These are phyloP conservation scores for Helarctos malayanus DNA, from an alignment of 2,797 vertebrate species.

Conservation along the genomic window DNA sequence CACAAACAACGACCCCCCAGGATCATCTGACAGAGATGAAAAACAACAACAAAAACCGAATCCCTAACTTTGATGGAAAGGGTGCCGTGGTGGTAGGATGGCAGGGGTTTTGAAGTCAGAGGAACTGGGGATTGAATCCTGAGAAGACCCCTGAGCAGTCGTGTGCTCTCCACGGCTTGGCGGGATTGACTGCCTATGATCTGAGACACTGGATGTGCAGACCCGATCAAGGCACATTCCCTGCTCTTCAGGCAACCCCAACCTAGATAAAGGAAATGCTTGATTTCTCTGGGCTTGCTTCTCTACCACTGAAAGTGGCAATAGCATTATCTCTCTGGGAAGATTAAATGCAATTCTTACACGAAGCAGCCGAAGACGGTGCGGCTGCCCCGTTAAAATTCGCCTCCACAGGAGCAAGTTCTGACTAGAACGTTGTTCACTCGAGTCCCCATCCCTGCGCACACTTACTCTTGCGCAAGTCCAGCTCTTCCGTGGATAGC, in stretches of 20 bases:
- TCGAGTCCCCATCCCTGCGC: background rate
- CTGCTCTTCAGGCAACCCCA: background rate
- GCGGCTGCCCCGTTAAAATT: background rate
- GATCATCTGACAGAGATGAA: background rate
- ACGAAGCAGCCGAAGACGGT: background rate
- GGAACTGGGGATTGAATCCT: background rate
- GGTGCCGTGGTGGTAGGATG: background rate
- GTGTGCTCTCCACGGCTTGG: fast-evolving
- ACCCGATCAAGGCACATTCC: background rate
- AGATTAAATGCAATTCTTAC: background rate
- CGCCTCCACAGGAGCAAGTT: background rate
- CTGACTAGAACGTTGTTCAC: too few relatives aligned
- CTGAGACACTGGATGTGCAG: too few relatives aligned
- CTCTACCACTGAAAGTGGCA: background rate
- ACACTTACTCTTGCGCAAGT: background rate
- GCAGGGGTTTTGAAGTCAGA: background rate
- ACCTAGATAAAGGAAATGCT: background rate
- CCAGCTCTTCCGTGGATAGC: background rate
- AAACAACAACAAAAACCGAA: background rate
- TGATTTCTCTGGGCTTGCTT: background rate
- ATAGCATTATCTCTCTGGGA: background rate
- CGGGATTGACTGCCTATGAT: background rate
- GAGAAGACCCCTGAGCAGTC: background rate
- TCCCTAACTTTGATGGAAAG: background rate
- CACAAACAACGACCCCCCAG: background rate